Evolutionary conservation across 2,888 invertebrate genomes (phyloP).

Genomic region (Sisyra nigra): DNA sequence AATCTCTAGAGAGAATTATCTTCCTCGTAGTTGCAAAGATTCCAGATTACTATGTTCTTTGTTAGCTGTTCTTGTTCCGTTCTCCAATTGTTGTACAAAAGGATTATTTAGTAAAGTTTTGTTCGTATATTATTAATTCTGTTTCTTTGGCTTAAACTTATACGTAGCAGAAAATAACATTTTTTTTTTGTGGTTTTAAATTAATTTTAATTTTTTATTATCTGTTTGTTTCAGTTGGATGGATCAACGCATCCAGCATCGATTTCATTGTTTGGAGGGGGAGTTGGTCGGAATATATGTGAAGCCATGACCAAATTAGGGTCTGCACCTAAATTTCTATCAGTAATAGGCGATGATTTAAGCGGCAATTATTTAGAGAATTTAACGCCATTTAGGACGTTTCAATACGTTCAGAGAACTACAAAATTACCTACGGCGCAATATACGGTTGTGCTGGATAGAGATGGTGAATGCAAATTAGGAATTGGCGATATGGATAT

Average conservation of each 20-base stretch:
- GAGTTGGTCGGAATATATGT: slow-evolving; percentile 85
- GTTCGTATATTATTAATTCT: too few relatives aligned
- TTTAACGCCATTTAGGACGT: slow-evolving; percentile 23
- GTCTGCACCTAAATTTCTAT: slow-evolving; percentile 46
- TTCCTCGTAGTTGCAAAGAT: too few relatives aligned
- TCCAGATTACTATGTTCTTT: too few relatives aligned
- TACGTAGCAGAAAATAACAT: not conserved
- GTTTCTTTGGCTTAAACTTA: not conserved
- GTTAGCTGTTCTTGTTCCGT: too few relatives aligned
- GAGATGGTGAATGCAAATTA: slow-evolving; percentile 58
- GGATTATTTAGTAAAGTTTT: too few relatives aligned
- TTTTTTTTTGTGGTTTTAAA: not conserved
- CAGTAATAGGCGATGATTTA: slow-evolving; percentile 61
- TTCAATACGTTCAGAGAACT: slow-evolving; percentile 20
- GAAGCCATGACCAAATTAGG: slow-evolving; percentile 68
- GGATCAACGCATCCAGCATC: slow-evolving; percentile 60
- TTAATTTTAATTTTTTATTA: slow-evolving; percentile 8
- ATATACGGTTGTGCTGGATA: slow-evolving; percentile 60
- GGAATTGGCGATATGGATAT: slow-evolving; percentile 76
- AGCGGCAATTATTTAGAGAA: slow-evolving; percentile 27
- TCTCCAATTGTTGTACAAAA: too few relatives aligned
- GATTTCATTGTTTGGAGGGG: slow-evolving; percentile 56
- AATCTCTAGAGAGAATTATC: too few relatives aligned
- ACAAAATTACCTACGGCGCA: slow-evolving; percentile 42
- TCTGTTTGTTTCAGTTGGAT: slow-evolving; percentile 41